Conservation (phyloP, 1,140 invertebrate species). For the Drosophila insularis region DNA sequence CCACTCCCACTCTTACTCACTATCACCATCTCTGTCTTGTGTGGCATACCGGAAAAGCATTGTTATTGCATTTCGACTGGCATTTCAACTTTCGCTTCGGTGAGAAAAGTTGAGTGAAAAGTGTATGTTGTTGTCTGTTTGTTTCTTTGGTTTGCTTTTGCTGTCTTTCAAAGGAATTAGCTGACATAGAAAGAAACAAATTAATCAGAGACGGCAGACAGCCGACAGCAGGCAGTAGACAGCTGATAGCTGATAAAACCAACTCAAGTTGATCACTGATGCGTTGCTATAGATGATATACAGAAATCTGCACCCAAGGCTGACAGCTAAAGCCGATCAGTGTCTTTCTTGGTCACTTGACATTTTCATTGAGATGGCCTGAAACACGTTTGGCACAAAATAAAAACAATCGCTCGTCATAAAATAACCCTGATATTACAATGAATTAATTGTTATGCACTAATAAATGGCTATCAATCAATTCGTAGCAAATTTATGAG, state of each 20-base stretch:
- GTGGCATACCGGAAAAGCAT: conserved; percentile 54
- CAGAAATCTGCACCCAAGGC: conserved; percentile 41
- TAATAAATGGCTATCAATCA: too few species aligned
- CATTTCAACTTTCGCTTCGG: conserved; percentile 49
- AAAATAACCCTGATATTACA: not conserved
- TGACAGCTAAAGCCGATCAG: conserved; percentile 49
- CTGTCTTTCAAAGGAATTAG: conserved; percentile 45
- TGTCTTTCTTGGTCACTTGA: conserved; percentile 31
- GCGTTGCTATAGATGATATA: conserved; percentile 35
- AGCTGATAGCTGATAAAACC: conserved; percentile 22
- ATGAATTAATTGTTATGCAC: not conserved
- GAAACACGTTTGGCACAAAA: conserved; percentile 40
- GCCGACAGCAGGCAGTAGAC: too few species aligned
- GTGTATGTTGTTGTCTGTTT: conserved; percentile 28
- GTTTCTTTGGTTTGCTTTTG: conserved; percentile 19
- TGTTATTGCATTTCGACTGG: conserved; percentile 34
- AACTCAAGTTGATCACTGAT: conserved; percentile 26
- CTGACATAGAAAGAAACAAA: conserved; percentile 48
- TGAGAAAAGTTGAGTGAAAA: conserved; percentile 55
- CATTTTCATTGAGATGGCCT: conserved; percentile 41
- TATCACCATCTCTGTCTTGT: conserved; percentile 37
- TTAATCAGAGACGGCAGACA: conserved; percentile 17
- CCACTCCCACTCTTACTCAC: conserved; percentile 13
- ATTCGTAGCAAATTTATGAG: too few species aligned
- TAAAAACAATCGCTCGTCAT: not conserved